These are phyloP conservation scores for Phaonia tiefii DNA, from an alignment of 2,888 invertebrate species.

Conservation along the genomic window DNA sequence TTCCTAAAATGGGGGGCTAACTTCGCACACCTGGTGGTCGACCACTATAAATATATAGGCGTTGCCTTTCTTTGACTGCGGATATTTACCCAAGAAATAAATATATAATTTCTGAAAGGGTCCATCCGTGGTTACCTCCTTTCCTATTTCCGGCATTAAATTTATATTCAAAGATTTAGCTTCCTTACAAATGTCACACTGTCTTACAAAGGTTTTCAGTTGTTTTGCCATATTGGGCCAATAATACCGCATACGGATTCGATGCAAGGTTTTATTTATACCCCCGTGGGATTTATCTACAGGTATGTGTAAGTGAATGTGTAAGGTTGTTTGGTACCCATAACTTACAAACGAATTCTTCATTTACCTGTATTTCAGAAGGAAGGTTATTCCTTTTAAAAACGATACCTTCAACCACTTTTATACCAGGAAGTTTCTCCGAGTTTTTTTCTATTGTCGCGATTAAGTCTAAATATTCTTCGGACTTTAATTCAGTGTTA, in stretches of 20 bases:
- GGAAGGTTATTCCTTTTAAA: not conserved
- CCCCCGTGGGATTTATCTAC: too few species aligned
- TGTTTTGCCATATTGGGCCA: too few species aligned
- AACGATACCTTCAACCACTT: not conserved
- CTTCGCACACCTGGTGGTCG: too few species aligned
- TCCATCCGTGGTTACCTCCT: not conserved
- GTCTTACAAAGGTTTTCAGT: not conserved
- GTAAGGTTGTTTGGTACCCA: conserved; percentile 18
- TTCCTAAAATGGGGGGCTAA: too few species aligned
- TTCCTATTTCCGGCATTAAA: not conserved
- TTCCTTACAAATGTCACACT: too few species aligned
- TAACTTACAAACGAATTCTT: conserved; percentile 12
- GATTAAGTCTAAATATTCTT: not conserved
- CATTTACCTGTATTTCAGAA: conserved; percentile 5
- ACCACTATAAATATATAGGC: conserved; percentile 14
- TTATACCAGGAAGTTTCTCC: conserved; percentile 14
- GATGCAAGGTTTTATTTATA: conserved; percentile 43
- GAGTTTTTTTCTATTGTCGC: not conserved
- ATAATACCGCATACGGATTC: not conserved
- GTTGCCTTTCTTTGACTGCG: too few species aligned
- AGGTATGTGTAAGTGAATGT: conserved; percentile 25
- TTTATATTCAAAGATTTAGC: not conserved
- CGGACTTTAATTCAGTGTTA: not conserved
- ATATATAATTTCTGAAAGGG: too few species aligned
- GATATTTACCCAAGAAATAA: conserved; percentile 38